Evolutionary conservation across 2,888 invertebrate genomes (phyloP), one percentile per base, ranked within the genome.

Genomic region (Mamestra brassicae): DNA sequence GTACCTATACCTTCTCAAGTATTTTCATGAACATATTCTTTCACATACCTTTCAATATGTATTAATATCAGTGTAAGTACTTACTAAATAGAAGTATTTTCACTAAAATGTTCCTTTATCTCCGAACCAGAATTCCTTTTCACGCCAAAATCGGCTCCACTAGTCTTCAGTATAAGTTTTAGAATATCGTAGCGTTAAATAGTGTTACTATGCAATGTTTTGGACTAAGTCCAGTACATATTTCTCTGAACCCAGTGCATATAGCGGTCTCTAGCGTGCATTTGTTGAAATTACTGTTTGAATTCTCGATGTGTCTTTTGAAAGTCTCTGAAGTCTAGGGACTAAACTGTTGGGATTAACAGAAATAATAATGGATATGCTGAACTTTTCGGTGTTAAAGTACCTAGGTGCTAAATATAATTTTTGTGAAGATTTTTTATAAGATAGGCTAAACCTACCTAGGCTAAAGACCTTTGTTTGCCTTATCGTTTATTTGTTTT

Each of bases 141-240:
- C 2, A 17, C 45, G 3, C 36, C 36, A 26, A 75, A 69, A n/a
- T 71, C 57, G 45, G 17, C 15, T 54, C 15, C 3, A 42, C 11
- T 57, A 38, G 11, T 38, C 13, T 61, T 58, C 42, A 54, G 42
- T 11, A 11, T 66, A 78, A n/a, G 17, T 82, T 60, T 66, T 38
- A n/a, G 10, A 58, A n/a, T 62, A 68, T 65, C 8, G n/a, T 11
- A 17, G n/a, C 38, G 13, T 58, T 62, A 67, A 80, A 50, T 58
- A 67, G 75, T 50, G 26, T 74, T 74, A 58, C 38, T 26, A 58
- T 74, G 58, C 50, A 70, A 70, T 64, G 60, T 83, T 78, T 82
- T 82, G 57, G 50, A 78, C 72, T 45, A 57, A 61, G 67, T 66
- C 60, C 66, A 71, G 52, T 2, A 26, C 15, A 71, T 55, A 55